Evolutionary conservation across 2,797 vertebrate species (phyloP).

Genomic region (Sebastes nivosus): DNA sequence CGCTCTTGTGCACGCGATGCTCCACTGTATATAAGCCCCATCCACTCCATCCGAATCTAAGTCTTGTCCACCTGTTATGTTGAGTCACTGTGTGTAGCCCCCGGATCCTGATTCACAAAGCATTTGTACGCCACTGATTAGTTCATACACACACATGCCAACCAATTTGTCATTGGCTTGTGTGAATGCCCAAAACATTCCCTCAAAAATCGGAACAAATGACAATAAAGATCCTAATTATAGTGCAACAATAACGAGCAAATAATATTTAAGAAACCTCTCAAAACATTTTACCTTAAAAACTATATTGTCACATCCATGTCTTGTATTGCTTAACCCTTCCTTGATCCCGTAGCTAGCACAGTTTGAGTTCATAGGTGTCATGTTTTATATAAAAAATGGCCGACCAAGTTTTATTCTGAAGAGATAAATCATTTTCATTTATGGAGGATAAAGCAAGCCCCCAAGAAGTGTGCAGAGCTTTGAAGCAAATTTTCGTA

Average conservation of each 20-base stretch:
- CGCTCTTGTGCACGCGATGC: not conserved
- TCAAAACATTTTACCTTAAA: not conserved
- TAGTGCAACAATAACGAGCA: not conserved
- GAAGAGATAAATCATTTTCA: not conserved
- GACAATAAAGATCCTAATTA: not conserved
- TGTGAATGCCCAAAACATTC: not conserved
- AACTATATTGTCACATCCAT: not conserved
- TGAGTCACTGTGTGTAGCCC: conserved; percentile 1
- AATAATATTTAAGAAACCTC: not conserved
- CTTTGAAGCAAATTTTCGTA: too few relatives aligned
- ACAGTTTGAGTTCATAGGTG: not conserved
- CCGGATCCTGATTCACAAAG: not conserved
- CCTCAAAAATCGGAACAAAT: too few relatives aligned
- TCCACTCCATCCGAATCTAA: not conserved
- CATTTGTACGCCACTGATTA: not conserved
- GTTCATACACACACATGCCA: not conserved
- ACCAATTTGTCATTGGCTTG: not conserved
- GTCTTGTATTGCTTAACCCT: not conserved
- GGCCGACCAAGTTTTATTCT: too few relatives aligned
- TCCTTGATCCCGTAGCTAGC: not conserved
- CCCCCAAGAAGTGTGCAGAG: too few relatives aligned
- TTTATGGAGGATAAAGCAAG: not conserved
- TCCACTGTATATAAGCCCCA: not conserved
- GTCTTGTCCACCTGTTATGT: conserved; percentile 29
- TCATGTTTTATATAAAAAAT: not conserved